phyloP scores from a whole-genome alignment of 1,140 invertebrate species.

The Metaphire vulgaris region DNA sequence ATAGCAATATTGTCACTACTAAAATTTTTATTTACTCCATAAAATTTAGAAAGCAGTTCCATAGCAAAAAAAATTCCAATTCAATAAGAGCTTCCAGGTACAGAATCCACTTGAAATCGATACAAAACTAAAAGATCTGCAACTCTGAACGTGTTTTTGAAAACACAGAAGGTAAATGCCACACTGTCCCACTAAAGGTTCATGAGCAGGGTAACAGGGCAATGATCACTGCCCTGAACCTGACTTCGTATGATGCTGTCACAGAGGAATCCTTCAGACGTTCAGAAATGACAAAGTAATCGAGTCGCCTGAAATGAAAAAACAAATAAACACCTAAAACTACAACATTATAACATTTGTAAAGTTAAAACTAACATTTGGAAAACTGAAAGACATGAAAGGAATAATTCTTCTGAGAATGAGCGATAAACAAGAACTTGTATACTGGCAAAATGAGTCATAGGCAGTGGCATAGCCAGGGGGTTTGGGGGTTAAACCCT shows the following conservation, averaged over 20 bases:
- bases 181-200: not conserved
- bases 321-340: no score
- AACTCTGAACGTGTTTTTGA: not conserved
- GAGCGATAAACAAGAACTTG: not conserved
- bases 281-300: constrained; percentile 87
- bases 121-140: not conserved
- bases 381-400: not conserved
- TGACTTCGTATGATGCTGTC: constrained; percentile 60
- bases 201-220: constrained; percentile 40
- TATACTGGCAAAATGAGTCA: not conserved
- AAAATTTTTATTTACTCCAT: not conserved
- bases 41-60: not conserved
- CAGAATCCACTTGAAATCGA: not conserved
- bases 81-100: not conserved
- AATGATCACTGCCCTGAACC: constrained; percentile 52
- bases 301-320: constrained; percentile 78
- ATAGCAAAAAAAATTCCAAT: constrained; percentile 1
- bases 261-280: constrained; percentile 64
- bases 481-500: no score
- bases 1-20: not conserved
- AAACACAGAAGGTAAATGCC: not conserved
- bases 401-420: not conserved
- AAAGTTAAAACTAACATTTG: constrained; percentile 11
- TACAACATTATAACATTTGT: no score
- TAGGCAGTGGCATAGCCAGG: no score